A percentile compares a stretch with the other conserved stretches of the same genome.
Evolutionary conservation across 2,113 vertebrate genomes (phyloP).

Genomic region (Dromaius novaehollandiae): DNA sequence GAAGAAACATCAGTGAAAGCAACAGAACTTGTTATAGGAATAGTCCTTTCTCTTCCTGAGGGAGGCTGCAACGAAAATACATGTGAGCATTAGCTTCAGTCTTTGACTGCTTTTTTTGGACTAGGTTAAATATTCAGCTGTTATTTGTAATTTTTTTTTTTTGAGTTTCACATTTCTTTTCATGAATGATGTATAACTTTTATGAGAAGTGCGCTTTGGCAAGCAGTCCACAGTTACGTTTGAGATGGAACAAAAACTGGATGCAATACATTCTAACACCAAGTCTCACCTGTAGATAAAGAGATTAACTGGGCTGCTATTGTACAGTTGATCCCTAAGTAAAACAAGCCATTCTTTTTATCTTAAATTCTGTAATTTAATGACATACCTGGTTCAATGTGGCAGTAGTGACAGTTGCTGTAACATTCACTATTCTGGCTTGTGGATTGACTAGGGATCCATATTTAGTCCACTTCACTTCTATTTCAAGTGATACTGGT

Average conservation of each 20-base stretch:
- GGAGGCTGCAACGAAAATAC: slow-evolving; percentile 60
- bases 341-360: neutral
- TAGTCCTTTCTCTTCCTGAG: slow-evolving; percentile 44
- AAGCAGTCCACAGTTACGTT: neutral
- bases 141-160: neutral
- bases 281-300: neutral
- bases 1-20: slow-evolving; percentile 85
- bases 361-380: neutral
- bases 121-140: neutral
- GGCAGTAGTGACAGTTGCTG: slow-evolving; percentile 64
- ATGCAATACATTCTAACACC: neutral
- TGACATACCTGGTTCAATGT: slow-evolving; percentile 65
- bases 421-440: slow-evolving; percentile 85
- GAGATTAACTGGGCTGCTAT: neutral
- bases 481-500: slow-evolving; percentile 83
- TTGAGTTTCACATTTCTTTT: neutral
- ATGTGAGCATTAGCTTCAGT: neutral
- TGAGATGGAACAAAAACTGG: neutral
- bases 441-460: slow-evolving; percentile 92
- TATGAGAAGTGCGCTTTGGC: neutral
- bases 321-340: neutral
- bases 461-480: slow-evolving; percentile 92
- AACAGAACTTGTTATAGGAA: slow-evolving; percentile 80
- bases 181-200: neutral
- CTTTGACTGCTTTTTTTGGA: neutral